phyloP scores from a whole-genome alignment of 1,140 invertebrate genomes.

The Trypoxylus dichotomus region DNA sequence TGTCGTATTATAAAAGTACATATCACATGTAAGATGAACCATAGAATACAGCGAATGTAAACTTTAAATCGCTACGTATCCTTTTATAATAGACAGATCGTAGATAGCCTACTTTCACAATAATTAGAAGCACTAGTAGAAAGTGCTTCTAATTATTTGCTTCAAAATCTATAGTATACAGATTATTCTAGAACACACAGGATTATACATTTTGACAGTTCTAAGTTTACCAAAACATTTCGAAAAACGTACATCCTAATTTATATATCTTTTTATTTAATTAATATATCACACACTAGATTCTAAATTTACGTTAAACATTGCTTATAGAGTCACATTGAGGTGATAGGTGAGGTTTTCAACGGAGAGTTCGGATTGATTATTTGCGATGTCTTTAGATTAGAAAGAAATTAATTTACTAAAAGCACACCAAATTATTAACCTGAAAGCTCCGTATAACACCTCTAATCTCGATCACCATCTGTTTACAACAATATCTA shows the following conservation, averaged over 20 bases:
- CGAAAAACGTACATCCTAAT: conserved; percentile 14
- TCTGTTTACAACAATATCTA: conserved; percentile 7
- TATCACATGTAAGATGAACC: background rate
- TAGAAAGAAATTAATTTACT: too few species aligned
- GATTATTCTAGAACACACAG: conserved; percentile 15
- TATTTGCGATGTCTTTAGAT: background rate
- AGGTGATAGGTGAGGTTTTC: conserved; percentile 2
- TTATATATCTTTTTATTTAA: conserved; percentile 28
- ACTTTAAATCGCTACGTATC: background rate
- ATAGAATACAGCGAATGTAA: background rate
- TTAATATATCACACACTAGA: conserved; percentile 39
- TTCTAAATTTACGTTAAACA: conserved; percentile 36
- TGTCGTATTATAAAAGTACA: background rate
- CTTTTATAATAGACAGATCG: background rate
- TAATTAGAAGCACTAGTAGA: background rate
- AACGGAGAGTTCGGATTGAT: background rate
- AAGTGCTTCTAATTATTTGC: background rate
- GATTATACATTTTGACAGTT: conserved; percentile 17
- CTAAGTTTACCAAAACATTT: conserved; percentile 14
- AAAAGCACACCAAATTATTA: conserved; percentile 6
- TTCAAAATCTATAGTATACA: background rate
- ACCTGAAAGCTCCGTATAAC: conserved; percentile 13
- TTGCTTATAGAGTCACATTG: conserved; percentile 40
- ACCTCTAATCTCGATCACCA: background rate
- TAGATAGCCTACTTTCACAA: background rate